Base-by-base conservation (phyloP, 30 jellyfish, hydroid and myxozoan species). In the Hydra vulgaris region DNA sequence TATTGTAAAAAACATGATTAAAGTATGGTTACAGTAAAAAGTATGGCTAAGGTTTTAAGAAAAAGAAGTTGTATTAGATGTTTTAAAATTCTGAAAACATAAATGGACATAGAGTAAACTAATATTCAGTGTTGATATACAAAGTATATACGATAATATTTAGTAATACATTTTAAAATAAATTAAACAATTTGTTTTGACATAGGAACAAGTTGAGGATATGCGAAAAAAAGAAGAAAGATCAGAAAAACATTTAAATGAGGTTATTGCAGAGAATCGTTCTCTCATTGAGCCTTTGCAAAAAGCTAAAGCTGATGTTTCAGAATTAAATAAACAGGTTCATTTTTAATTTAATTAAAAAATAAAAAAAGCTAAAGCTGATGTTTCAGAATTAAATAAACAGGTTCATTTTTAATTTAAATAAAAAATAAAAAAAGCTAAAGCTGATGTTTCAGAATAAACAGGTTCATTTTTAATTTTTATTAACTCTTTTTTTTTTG, bases 161-260 rank as follows among this genome's bases (percentile, higher is more conserved):
- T n/a, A n/a, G n/a, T n/a, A n/a, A n/a, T n/a, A n/a, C n/a, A n/a
- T n/a, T n/a, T n/a, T n/a, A n/a, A n/a, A n/a, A n/a, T n/a, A n/a
- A n/a, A n/a, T n/a, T n/a, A n/a, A n/a, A n/a, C n/a, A n/a, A 40
- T 40, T 40, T 40, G 61, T 68, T 53, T 78, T 1, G 54, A 3
- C 24, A 8, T 8, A 92, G 98, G 98, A 92, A 79, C 98, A 92
- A 92, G 95, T 92, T 12, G 98, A 92, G 79, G 98, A 92, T 20
- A 92, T 92, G 98, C 90, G 94, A 18, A 85, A 92, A 77, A 92
- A 92, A 73, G 98, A 92, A 81, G 98, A 92, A 77, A 53, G 98
- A 69, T 75, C 88, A 81, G 98, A 92, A 79, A 92, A 92, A 54
- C 96, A 92, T 53, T 87, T 92, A 96, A 92, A 92, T 81, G 98